These are phyloP conservation scores for Drosophila nebulosa DNA, from an alignment of 1,140 invertebrate genomes.

Conservation along the genomic window DNA sequence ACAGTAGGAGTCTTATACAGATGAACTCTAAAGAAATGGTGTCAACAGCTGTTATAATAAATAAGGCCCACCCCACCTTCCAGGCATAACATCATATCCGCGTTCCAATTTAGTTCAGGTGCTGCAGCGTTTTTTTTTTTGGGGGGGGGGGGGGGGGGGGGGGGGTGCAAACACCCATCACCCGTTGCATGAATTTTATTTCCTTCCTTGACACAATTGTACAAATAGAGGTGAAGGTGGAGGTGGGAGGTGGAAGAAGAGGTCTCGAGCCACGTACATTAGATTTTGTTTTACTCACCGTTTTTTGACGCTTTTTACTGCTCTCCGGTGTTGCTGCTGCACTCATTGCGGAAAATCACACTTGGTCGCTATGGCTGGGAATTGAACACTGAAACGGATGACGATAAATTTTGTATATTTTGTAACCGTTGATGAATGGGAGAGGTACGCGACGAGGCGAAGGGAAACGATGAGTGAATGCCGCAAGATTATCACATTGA, in stretches of 20 bases:
- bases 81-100: not conserved
- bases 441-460: not conserved
- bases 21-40: constrained; percentile 9
- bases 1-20: constrained; percentile 1
- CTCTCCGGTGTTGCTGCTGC: constrained; percentile 62
- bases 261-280: not conserved
- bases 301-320: constrained; percentile 71
- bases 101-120: not conserved
- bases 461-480: not conserved
- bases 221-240: constrained; percentile 33
- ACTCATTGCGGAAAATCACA: constrained; percentile 52
- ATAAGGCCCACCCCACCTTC: not conserved
- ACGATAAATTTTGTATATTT: not conserved
- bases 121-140: not conserved
- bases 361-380: not conserved
- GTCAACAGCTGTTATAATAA: constrained; percentile 33
- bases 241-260: not conserved
- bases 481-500: not conserved
- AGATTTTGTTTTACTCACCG: constrained; percentile 40
- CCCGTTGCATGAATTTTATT: not conserved
- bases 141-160: too few species aligned
- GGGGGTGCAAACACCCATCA: too few species aligned
- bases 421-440: constrained; percentile 41
- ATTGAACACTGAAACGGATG: not conserved
- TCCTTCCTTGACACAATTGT: constrained; percentile 51